Conservation (phyloP, 2,888 invertebrate genomes). For the Spodoptera picta region DNA sequence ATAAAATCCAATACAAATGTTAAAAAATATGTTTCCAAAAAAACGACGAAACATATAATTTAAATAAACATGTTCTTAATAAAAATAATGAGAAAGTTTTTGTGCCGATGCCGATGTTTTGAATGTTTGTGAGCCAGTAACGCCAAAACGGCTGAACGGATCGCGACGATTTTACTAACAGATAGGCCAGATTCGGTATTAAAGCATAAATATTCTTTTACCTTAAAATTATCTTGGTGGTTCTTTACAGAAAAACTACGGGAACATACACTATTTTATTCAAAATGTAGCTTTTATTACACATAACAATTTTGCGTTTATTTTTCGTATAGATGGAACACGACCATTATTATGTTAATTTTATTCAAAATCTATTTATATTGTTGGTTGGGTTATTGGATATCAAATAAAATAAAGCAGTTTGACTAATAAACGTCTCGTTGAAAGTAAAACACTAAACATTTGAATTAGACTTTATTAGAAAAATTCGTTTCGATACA, state of each 20-base stretch:
- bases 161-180: not conserved
- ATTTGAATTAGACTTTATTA: too few relatives aligned
- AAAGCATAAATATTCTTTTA: conserved; percentile 37
- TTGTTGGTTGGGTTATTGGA: conserved; percentile 15
- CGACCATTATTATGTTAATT: conserved; percentile 37
- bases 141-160: too few relatives aligned
- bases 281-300: too few relatives aligned
- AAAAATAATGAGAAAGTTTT: too few relatives aligned
- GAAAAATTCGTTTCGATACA: too few relatives aligned
- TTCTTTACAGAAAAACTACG: too few relatives aligned
- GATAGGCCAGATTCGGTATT: conserved; percentile 12
- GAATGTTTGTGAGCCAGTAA: too few relatives aligned
- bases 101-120: too few relatives aligned
- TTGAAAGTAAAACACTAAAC: conserved; percentile 10
- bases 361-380: conserved; percentile 38
- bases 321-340: conserved; percentile 2
- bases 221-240: not conserved
- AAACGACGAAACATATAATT: conserved; percentile 2
- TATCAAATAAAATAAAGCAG: conserved; percentile 9
- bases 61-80: too few relatives aligned
- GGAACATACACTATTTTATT: too few relatives aligned
- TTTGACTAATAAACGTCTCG: conserved; percentile 26
- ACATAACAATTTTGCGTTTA: too few relatives aligned
- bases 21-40: conserved; percentile 18
- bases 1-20: not conserved